phyloP scores from a whole-genome alignment of 2,797 vertebrate genomes.

The Sarcophilus harrisii region DNA sequence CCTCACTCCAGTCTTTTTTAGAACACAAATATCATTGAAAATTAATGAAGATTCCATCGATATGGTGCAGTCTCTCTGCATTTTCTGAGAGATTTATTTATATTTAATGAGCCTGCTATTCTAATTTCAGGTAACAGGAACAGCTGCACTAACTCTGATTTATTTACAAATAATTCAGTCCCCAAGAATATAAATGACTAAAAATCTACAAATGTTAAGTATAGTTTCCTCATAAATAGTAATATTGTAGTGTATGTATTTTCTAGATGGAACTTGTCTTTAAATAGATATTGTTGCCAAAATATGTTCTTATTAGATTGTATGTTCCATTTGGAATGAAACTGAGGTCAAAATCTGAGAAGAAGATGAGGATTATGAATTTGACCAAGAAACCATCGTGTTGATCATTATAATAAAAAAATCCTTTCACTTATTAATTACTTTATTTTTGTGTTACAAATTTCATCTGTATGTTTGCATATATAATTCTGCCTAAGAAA shows the following conservation, averaged over 20 bases:
- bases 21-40: slow-evolving; percentile 82
- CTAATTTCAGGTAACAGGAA: slow-evolving; percentile 85
- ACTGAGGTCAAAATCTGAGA: not conserved
- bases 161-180: slow-evolving; percentile 72
- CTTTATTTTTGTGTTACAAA: not conserved
- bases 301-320: slow-evolving; percentile 39
- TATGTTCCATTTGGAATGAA: slow-evolving; percentile 53
- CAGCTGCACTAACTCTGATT: slow-evolving; percentile 77
- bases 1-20: slow-evolving; percentile 51
- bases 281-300: slow-evolving; percentile 53
- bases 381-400: slow-evolving; percentile 8
- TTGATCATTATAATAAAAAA: not conserved
- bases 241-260: slow-evolving; percentile 47
- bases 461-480: not conserved
- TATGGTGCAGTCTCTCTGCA: slow-evolving; percentile 82
- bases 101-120: slow-evolving; percentile 87
- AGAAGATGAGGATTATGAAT: slow-evolving; percentile 47
- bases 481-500: not conserved
- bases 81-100: slow-evolving; percentile 79
- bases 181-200: slow-evolving; percentile 60
- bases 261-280: slow-evolving; percentile 47
- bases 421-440: not conserved
- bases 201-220: slow-evolving; percentile 53
- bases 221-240: slow-evolving; percentile 50
- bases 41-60: slow-evolving; percentile 87